Evolutionary conservation across 2,888 invertebrate genomes (phyloP).

Genomic region (Galerucella calmariensis): DNA sequence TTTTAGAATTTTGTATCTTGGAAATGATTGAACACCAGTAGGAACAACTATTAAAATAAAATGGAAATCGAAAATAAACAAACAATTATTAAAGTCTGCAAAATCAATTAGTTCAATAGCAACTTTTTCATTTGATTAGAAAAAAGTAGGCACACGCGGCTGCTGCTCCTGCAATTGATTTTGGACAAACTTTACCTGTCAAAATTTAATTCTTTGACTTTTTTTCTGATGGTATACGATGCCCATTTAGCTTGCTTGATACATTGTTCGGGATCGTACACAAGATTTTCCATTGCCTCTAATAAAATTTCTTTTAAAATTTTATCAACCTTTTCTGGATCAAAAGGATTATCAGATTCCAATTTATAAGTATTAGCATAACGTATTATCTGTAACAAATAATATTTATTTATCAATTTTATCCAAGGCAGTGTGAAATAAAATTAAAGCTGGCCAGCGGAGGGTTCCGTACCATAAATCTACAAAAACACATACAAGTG

Average conservation of each 20-base stretch:
- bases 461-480: too few relatives aligned
- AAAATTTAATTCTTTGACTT: conserved; percentile 74
- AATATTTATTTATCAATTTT: neutral
- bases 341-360: conserved; percentile 73
- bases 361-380: conserved; percentile 76
- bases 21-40: too few relatives aligned
- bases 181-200: conserved; percentile 68
- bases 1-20: too few relatives aligned
- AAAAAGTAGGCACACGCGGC: too few relatives aligned
- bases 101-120: too few relatives aligned
- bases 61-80: too few relatives aligned
- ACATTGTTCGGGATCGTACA: conserved; percentile 71
- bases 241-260: conserved; percentile 70
- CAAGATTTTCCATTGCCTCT: conserved; percentile 69
- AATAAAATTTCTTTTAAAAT: conserved; percentile 71
- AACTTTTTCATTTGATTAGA: too few relatives aligned
- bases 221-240: conserved; percentile 70
- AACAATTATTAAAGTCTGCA: too few relatives aligned
- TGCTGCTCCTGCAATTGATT: too few relatives aligned
- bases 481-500: too few relatives aligned
- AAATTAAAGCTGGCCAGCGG: neutral
- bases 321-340: conserved; percentile 70
- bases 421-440: too few relatives aligned
- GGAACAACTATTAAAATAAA: too few relatives aligned
- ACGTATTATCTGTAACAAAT: conserved; percentile 57